phyloP scores from a whole-genome alignment of 92 coral and sea anemone genomes.

The Micromussa lordhowensis region DNA sequence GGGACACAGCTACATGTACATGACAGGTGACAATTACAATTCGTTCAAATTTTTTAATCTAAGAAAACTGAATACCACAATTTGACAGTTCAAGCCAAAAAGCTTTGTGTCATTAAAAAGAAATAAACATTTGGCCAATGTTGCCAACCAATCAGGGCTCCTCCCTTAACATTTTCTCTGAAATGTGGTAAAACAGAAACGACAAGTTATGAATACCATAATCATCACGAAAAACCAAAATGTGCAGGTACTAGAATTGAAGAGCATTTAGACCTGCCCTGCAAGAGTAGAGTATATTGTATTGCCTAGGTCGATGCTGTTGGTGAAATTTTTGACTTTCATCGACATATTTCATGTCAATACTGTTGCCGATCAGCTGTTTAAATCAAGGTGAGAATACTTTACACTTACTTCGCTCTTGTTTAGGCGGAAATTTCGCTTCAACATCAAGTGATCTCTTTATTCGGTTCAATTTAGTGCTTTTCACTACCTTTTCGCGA shows the following conservation, averaged over 20 bases:
- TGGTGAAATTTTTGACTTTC: neutral
- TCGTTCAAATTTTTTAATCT: neutral
- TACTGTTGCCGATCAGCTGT: neutral
- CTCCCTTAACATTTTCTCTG: neutral
- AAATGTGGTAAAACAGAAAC: slow-evolving; percentile 20
- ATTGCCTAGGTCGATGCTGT: neutral
- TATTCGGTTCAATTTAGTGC: neutral
- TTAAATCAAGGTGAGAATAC: neutral
- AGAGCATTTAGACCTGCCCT: neutral
- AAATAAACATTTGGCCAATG: slow-evolving; percentile 12
- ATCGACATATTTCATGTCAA: neutral
- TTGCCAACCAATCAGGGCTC: slow-evolving; percentile 12
- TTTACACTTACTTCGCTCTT: neutral
- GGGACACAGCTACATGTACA: too few species aligned
- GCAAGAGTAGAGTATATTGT: neutral
- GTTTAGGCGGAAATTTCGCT: too few species aligned
- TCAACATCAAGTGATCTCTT: too few species aligned
- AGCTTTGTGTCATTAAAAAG: slow-evolving; percentile 1
- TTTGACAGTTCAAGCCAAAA: slow-evolving; percentile 1
- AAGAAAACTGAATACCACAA: slow-evolving; percentile 2
- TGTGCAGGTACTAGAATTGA: slow-evolving; percentile 8
- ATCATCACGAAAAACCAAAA: slow-evolving; percentile 17
- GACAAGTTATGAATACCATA: slow-evolving; percentile 27
- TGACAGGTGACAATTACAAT: neutral
- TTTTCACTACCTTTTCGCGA: neutral